A percentile compares a stretch with the other conserved stretches of the same genome.
Conservation (phyloP, 2,888 invertebrate species). For the Mythimna ferrago region DNA sequence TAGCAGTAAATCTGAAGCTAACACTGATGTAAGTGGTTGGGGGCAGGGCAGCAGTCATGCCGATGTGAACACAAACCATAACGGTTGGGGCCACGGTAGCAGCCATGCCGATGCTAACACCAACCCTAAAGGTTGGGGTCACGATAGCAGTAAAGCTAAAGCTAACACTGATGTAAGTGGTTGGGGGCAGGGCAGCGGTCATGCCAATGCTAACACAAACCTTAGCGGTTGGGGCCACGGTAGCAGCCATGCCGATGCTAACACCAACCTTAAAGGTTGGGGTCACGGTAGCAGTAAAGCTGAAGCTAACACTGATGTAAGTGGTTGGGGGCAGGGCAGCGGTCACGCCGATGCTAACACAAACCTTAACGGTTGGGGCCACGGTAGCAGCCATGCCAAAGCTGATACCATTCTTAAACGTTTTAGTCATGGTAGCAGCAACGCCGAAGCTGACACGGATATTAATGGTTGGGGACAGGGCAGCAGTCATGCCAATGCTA, state of each 20-base stretch:
- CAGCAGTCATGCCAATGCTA: background rate
- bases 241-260: background rate
- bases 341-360: background rate
- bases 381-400: background rate
- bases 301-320: background rate
- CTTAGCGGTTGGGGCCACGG: background rate
- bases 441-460: too few species aligned
- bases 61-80: background rate
- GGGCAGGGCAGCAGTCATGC: background rate
- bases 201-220: background rate
- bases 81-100: background rate
- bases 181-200: background rate
- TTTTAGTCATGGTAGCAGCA: background rate
- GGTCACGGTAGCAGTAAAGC: background rate
- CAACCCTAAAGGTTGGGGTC: background rate
- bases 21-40: background rate
- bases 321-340: background rate
- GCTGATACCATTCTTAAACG: background rate
- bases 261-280: background rate
- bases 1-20: background rate
- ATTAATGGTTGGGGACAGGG: background rate
- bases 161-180: background rate
- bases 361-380: background rate
- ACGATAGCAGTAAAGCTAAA: background rate
- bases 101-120: background rate